Conservation (phyloP, 2,113 vertebrate genomes). For the Psittacus erithacus region DNA sequence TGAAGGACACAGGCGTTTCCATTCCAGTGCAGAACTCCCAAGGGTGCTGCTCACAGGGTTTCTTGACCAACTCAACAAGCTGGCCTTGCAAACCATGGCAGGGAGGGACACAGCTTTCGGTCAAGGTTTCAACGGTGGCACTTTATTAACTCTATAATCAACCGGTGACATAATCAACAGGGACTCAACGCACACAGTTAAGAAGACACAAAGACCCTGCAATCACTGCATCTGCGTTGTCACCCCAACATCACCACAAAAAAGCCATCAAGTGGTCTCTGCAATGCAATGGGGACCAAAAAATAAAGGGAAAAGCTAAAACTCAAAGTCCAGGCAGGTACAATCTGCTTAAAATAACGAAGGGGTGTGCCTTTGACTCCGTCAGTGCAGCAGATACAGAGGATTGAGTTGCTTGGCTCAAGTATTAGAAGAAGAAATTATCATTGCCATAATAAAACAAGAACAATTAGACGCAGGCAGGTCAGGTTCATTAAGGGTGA, state of each 20-base stretch:
- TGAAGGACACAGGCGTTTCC: constrained; percentile 32
- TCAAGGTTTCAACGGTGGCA: background rate
- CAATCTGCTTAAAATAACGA: background rate
- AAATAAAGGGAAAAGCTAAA: background rate
- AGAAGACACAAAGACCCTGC: background rate
- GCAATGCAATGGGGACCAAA: background rate
- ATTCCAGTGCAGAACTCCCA: constrained; percentile 25
- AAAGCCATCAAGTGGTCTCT: background rate
- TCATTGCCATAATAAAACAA: background rate
- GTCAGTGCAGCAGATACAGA: background rate
- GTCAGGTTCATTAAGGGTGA: constrained; percentile 4
- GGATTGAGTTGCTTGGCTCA: background rate
- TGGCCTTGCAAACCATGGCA: background rate
- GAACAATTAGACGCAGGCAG: background rate
- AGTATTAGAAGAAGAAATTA: background rate
- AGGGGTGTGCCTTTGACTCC: background rate
- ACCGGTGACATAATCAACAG: rapidly evolving
- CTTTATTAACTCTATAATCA: constrained; percentile 35
- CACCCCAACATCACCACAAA: background rate
- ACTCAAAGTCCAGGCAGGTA: background rate
- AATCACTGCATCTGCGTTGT: background rate
- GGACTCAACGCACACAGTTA: background rate
- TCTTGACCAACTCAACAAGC: background rate
- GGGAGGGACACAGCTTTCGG: background rate
- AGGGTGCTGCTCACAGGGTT: background rate